Base-by-base conservation (phyloP, 1,140 invertebrate species). In the Magallana angulata region DNA sequence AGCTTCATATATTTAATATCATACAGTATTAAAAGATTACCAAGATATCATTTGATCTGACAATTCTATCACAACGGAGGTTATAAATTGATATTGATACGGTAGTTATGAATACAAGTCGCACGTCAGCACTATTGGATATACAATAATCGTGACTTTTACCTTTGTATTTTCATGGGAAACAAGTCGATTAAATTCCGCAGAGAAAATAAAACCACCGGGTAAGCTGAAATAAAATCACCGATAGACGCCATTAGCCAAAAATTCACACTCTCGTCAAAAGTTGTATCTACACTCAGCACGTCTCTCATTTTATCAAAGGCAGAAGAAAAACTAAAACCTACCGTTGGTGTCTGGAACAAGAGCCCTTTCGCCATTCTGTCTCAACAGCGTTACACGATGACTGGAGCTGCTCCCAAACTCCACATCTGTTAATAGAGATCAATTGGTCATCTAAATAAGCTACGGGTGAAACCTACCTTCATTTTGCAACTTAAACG, bases 171-270 rank as follows among this genome's bases (percentile, higher is more conserved):
- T 9, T 76, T 76, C 24, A 30, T 12, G 12, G 68, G 68, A 76
- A 76, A 76, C 68, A 76, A 30, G 24, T 76, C 68, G 24, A 12
- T 76, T 30, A 76, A 76, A 36, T 24, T 76, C 36, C 68, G 68
- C 68, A 76, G 68, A 30, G 24, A 18, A 36, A 76, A 30, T 8
- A 24, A 76, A 30, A 76, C 36, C 3, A 76, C 30, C 24, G 68
- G 68, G 7, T 76, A 76, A 7, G 12, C 68, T 76, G 30, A 8
- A 76, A 76, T 48, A 48, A 48, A 48, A 48, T 48, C 36, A 48
- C 1, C 24, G 24, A 18, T 11, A 12, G 36, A 76, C 9, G 3
- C 6, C 5, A 76, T 24, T 30, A 48, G 36, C 36, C 36, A 48
- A 48, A 4, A 48, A 48, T 48, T 48, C 36, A 48, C 36, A 48